Evolutionary conservation across 1,140 invertebrate species (phyloP).

Genomic region (Megalopta genalis): DNA sequence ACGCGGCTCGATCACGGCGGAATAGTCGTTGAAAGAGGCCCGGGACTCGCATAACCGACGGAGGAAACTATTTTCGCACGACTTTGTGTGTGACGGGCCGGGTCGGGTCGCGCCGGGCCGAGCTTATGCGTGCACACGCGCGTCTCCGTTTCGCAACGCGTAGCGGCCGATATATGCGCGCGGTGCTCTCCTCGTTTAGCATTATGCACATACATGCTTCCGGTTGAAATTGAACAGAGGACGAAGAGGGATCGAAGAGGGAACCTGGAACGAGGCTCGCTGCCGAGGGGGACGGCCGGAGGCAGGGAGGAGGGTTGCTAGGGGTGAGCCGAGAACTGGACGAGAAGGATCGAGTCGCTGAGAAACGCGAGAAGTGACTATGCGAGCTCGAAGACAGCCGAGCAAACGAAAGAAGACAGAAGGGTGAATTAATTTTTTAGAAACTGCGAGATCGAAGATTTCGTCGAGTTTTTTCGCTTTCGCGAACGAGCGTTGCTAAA

Average conservation of each 20-base stretch:
- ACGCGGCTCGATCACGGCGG: too few species aligned
- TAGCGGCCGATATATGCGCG: neutral
- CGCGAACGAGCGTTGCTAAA: neutral
- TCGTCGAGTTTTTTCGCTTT: neutral
- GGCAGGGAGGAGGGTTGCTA: neutral
- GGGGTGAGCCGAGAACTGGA: neutral
- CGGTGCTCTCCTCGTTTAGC: constrained; percentile 42
- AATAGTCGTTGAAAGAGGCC: too few species aligned
- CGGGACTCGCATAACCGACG: too few species aligned
- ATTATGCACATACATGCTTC: constrained; percentile 69
- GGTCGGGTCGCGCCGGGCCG: too few species aligned
- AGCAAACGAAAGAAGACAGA: neutral
- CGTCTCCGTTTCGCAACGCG: constrained; percentile 31
- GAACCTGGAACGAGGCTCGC: neutral
- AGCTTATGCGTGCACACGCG: constrained; percentile 28
- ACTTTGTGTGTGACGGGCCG: too few species aligned
- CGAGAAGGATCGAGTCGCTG: neutral
- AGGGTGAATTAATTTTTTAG: neutral
- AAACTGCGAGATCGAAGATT: neutral
- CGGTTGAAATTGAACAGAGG: constrained; percentile 42
- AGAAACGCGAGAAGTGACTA: too few species aligned
- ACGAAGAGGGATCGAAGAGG: neutral
- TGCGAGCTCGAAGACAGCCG: neutral
- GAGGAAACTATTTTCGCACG: neutral
- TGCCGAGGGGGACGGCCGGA: neutral